A percentile compares a stretch with the other conserved stretches of the same genome.
phyloP scores from a whole-genome alignment of 2,888 invertebrate species.

The Tridacna gigas region DNA sequence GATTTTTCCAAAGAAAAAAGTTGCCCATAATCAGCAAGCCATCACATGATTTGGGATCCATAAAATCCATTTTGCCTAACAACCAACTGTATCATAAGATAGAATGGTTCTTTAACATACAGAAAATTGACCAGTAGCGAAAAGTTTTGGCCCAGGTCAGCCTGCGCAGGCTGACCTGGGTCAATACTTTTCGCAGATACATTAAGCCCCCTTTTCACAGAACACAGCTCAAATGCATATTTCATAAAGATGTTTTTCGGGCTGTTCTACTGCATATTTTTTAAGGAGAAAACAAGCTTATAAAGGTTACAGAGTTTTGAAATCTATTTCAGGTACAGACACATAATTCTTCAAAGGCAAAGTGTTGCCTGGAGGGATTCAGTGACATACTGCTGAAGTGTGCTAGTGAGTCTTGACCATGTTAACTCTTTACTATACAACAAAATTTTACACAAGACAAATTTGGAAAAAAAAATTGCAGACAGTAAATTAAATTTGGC shows the following conservation, averaged over 20 bases:
- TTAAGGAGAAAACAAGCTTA: not conserved
- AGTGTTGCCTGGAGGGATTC: not conserved
- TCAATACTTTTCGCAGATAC: too few relatives aligned
- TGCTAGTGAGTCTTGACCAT: not conserved
- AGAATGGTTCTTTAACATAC: too few relatives aligned
- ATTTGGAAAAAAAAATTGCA: not conserved
- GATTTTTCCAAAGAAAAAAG: too few relatives aligned
- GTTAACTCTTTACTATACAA: not conserved
- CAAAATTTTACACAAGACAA: not conserved
- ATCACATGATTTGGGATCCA: too few relatives aligned
- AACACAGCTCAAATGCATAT: too few relatives aligned
- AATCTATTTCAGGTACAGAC: not conserved
- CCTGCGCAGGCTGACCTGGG: too few relatives aligned
- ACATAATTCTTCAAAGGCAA: not conserved
- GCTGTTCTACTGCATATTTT: not conserved
- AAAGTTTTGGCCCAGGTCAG: too few relatives aligned
- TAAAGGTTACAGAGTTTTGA: not conserved
- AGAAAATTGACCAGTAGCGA: too few relatives aligned
- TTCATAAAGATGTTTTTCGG: not conserved
- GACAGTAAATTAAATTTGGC: not conserved
- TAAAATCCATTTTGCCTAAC: too few relatives aligned
- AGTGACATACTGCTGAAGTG: slow-evolving; percentile 16
- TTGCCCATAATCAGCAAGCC: too few relatives aligned
- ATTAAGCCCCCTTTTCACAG: too few relatives aligned
- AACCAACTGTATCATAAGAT: too few relatives aligned